Conservation (phyloP, 2,888 invertebrate species). For the Buathra laborator region DNA sequence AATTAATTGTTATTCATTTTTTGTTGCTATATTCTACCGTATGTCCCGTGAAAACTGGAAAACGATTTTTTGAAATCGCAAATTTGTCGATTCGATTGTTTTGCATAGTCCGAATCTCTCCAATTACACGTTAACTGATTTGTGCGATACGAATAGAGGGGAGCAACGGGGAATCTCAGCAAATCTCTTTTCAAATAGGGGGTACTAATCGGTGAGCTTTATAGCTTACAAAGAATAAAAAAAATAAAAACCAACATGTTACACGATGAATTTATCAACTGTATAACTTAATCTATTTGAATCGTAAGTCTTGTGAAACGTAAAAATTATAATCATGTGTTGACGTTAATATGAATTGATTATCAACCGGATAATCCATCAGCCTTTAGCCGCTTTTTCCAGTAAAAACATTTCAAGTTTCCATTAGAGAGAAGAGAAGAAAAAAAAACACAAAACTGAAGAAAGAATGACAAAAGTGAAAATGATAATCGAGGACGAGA, state of each 20-base stretch:
- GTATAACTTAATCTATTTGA: conserved; percentile 64
- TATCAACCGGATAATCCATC: conserved; percentile 50
- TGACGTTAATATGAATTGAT: conserved; percentile 64
- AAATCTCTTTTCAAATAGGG: conserved; percentile 45
- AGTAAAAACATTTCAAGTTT: conserved; percentile 25
- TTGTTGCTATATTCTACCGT: background rate
- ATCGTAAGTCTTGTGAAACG: conserved; percentile 67
- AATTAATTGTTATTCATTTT: background rate
- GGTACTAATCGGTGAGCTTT: conserved; percentile 60
- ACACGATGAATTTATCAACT: conserved; percentile 62
- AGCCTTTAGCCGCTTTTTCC: conserved; percentile 59
- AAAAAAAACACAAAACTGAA: background rate
- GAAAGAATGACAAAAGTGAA: conserved; percentile 15
- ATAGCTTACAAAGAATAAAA: conserved; percentile 40
- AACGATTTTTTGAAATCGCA: background rate
- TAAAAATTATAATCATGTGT: conserved; percentile 65
- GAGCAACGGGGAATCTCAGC: conserved; percentile 58
- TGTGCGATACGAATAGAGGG: conserved; percentile 46
- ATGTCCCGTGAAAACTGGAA: background rate
- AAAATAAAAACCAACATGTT: conserved; percentile 35
- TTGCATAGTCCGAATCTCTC: background rate
- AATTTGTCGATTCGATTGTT: conserved; percentile 68
- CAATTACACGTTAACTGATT: conserved; percentile 14
- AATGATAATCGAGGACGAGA: conserved; percentile 7
- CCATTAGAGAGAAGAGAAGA: background rate